Evolutionary conservation across 2,888 invertebrate species (phyloP).

Genomic region (Polydrusus pterygomalis): DNA sequence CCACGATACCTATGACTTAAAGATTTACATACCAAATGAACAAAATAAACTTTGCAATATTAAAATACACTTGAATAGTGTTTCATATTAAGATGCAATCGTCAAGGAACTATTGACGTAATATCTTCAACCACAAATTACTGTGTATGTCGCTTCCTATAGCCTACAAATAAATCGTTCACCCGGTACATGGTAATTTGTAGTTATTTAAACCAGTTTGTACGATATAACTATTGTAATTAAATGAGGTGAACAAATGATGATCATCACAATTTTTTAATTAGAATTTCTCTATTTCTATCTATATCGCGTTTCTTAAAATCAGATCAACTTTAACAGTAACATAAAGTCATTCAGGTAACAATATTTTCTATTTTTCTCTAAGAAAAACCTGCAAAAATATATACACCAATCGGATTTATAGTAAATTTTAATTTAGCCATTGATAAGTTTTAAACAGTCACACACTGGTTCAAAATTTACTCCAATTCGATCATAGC

Average conservation of each 20-base stretch:
- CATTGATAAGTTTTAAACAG: background rate
- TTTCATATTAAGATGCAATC: too few species aligned
- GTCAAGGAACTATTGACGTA: too few species aligned
- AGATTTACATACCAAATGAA: too few species aligned
- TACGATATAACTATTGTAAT: constrained; percentile 20
- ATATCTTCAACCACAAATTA: too few species aligned
- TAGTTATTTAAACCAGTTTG: constrained; percentile 11
- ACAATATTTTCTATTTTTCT: constrained; percentile 50
- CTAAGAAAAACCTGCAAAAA: constrained; percentile 42
- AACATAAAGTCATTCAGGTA: constrained; percentile 53
- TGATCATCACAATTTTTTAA: constrained; percentile 57
- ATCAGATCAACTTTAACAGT: constrained; percentile 55
- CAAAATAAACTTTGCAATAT: too few species aligned
- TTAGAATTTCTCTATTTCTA: constrained; percentile 54
- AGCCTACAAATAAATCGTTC: background rate
- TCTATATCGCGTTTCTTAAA: constrained; percentile 47
- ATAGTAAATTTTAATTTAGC: constrained; percentile 20
- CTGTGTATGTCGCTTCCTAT: too few species aligned
- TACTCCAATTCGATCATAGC: constrained; percentile 26
- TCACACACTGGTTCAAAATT: constrained; percentile 5
- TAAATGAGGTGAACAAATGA: constrained; percentile 45
- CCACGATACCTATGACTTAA: too few species aligned
- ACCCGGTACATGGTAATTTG: background rate
- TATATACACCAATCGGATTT: constrained; percentile 42
- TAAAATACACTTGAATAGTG: too few species aligned